These are phyloP conservation scores for Periophthalmus modestus DNA, from an alignment of 2,113 vertebrate species.

Conservation along the genomic window DNA sequence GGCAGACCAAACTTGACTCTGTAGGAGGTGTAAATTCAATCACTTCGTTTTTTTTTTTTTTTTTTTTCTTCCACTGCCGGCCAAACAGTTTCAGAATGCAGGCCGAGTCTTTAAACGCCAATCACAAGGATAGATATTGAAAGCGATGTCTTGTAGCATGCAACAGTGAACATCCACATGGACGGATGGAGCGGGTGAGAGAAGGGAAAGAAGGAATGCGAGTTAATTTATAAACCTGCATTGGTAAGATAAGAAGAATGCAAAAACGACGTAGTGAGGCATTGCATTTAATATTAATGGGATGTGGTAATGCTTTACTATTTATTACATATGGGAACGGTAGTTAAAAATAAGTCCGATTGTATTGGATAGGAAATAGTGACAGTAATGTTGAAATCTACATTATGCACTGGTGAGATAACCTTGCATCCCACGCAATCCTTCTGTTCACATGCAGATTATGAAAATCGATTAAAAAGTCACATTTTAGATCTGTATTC, in stretches of 20 bases:
- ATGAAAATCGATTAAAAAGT: constrained; percentile 58
- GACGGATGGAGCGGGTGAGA: constrained; percentile 37
- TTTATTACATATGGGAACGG: constrained; percentile 38
- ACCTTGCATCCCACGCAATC: constrained; percentile 43
- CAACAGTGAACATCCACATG: constrained; percentile 46
- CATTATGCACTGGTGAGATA: constrained; percentile 50
- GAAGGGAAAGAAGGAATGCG: constrained; percentile 25
- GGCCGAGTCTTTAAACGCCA: constrained; percentile 62
- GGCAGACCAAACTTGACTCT: constrained; percentile 70
- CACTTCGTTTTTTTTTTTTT: constrained; percentile 44
- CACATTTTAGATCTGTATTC: constrained; percentile 54
- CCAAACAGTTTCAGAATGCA: constrained; percentile 58
- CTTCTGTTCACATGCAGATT: constrained; percentile 46
- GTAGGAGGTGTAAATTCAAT: constrained; percentile 79
- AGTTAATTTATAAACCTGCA: constrained; percentile 65
- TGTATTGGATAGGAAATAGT: constrained; percentile 41
- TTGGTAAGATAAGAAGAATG: constrained; percentile 65
- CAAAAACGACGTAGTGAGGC: constrained; percentile 41
- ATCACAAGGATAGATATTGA: constrained; percentile 64
- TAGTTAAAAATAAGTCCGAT: constrained; percentile 45
- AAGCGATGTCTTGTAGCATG: constrained; percentile 60
- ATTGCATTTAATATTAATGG: constrained; percentile 62
- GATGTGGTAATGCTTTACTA: constrained; percentile 43
- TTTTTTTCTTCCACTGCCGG: constrained; percentile 15
- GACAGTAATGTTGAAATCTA: constrained; percentile 54